Conservation (phyloP, 2,888 invertebrate species). For the Oscheius myriophilus region DNA sequence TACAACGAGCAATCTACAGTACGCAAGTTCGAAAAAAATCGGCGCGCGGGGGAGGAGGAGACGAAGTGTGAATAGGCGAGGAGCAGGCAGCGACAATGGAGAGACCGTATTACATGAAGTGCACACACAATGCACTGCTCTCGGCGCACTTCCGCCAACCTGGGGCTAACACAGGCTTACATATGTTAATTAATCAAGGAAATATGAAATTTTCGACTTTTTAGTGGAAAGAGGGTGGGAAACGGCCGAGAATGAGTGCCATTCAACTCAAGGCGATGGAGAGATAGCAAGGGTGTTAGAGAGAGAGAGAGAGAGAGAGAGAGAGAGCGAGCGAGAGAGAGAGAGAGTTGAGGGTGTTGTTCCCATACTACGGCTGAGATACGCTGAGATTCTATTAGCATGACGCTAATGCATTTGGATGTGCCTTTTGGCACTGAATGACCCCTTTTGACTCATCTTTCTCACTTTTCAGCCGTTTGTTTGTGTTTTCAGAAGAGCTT, state of each 20-base stretch:
- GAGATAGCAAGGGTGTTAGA: no score
- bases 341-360: not conserved
- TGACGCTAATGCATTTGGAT: no score
- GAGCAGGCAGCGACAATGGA: conserved; percentile 28
- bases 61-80: conserved; percentile 26
- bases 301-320: not conserved
- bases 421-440: no score
- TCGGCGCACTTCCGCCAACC: not conserved
- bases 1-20: not conserved
- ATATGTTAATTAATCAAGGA: not conserved
- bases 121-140: conserved; percentile 17
- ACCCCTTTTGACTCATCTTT: no score
- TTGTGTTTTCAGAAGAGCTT: no score
- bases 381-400: no score
- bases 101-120: conserved; percentile 28
- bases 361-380: no score
- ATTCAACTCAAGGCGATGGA: not conserved
- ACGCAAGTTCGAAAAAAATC: not conserved
- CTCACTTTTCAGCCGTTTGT: no score
- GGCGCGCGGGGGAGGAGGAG: not conserved
- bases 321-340: not conserved
- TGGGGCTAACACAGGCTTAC: not conserved
- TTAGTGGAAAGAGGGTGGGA: not conserved
- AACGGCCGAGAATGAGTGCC: not conserved
- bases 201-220: not conserved